A percentile compares a stretch with the other conserved stretches of the same genome.
Evolutionary conservation across 2,113 vertebrate species (phyloP).

Genomic region (Piliocolobus tephrosceles): DNA sequence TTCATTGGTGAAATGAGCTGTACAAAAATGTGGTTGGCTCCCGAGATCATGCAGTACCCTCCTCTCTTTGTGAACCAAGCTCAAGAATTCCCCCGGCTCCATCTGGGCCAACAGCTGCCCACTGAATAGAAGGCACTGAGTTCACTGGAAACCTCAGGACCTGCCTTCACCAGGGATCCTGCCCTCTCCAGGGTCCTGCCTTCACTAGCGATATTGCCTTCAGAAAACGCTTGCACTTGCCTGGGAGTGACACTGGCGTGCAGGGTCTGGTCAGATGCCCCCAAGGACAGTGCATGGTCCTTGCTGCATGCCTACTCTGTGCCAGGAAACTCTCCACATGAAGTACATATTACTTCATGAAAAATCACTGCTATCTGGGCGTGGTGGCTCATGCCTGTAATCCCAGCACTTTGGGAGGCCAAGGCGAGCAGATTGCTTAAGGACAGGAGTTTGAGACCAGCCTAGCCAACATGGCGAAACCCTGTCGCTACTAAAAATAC

Average conservation of each 20-base stretch:
- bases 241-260: no score
- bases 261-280: background rate
- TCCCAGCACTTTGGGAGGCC: no score
- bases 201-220: background rate
- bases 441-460: no score
- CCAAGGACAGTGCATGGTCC: background rate
- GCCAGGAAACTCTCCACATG: background rate
- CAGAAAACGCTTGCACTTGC: background rate
- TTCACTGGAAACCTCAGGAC: background rate
- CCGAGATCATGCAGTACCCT: fast-evolving
- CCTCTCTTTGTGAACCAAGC: background rate
- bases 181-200: no score
- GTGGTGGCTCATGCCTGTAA: no score
- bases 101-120: fast-evolving
- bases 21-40: fast-evolving
- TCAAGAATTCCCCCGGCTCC: background rate
- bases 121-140: background rate
- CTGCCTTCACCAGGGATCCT: background rate
- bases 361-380: no score
- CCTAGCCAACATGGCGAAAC: no score
- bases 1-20: background rate
- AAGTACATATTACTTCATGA: background rate
- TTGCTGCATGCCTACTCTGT: fast-evolving
- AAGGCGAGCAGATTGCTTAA: no score
- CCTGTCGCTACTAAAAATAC: no score